Evolutionary conservation across 2,888 invertebrate species (phyloP), one percentile per base, ranked within the genome.

Genomic region (Horisme vitalbata): DNA sequence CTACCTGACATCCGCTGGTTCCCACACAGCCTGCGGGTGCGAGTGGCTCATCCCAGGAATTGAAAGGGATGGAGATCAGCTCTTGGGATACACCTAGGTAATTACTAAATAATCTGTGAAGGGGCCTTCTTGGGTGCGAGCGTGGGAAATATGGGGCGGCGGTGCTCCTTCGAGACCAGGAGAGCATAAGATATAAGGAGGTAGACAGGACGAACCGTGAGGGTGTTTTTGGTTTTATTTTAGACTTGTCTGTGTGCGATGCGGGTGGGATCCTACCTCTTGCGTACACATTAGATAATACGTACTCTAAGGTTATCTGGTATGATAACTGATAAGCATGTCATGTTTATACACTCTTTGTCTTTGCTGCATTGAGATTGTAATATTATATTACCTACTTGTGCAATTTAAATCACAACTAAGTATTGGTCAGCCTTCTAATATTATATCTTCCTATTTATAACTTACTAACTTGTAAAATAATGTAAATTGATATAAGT

Each of bases 81-180:
- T 72, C 73, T 75, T 39, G 39, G 39, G 34, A 35, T 36, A 39
- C 37, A 15, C 15, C 14, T 36, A 36, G 15, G 35, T 27, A 36
- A 36, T 36, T 49, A 39, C 23, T 12, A 24, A 21, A 13, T 31
- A 49, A 32, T 32, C 35, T 44, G 32, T 39, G 31, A 13, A 63
- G 71, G 71, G 74, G 77, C 76, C 73, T 65, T 68, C 70, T 63
- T 69, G 75, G 77, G 79, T 74, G 76, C 77, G 77, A 86, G 71
- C 88, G 88, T 88, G 87, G 86, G 87, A 88, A 88, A 82, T 81
- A 84, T 76, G 83, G 84, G 84, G 79, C 76, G 80, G 72, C 70
- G 72, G 69, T 79, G 75, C 79, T 81, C 82, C 82, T 75, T 66
- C 55, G 60, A 55, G 53, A 85, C 73, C 58, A 83, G 86, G 84